Base-by-base conservation (phyloP, 1,140 invertebrate species). In the Aphaenogaster ashmeadi region DNA sequence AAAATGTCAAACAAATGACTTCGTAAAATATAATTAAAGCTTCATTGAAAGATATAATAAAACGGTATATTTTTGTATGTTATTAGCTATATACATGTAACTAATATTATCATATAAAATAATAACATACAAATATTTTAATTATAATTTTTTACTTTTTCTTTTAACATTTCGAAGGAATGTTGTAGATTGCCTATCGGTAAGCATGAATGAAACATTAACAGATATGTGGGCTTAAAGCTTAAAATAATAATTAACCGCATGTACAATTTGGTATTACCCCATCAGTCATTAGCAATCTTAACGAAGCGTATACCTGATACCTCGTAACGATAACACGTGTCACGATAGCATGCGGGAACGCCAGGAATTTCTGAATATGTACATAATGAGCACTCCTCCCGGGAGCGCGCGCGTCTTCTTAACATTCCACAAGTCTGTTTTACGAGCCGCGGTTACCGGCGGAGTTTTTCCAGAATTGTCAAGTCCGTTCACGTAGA, bases 401-500 rank as follows among this genome's bases (percentile, higher is more conserved):
- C n/a, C 15, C 18, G 21, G 8, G 67, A 13, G 27, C n/a, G 41
- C 62, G 47, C n/a, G 78, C 44, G 44, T 84, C 80, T 84, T 77
- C 71, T 90, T 89, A 89, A 66, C 88, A 90, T 90, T 91, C 90
- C 67, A 80, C 79, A 66, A 66, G 78, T 78, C 79, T 62, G 72
- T 85, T 86, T 81, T 44, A 77, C 86, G 77, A 75, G 36, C 67
- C 77, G 88, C 88, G 84, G 89, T 89, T 89, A 90, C 44, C 33
- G 62, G 50, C 7, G 62, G 21, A 79, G 88, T 91, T 92, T 60
- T 87, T 50, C 71, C 41, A 66, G 90, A 89, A 90, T 92, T 91
- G 84, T 86, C 87, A 87, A 93, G 90, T 89, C 91, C 47, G 72
- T 88, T 90, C 91, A 93, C 93, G 92, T 93, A 92, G 89, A 86